These are phyloP conservation scores for Rhea americana DNA, from an alignment of 2,113 vertebrate genomes.

Conservation along the genomic window DNA sequence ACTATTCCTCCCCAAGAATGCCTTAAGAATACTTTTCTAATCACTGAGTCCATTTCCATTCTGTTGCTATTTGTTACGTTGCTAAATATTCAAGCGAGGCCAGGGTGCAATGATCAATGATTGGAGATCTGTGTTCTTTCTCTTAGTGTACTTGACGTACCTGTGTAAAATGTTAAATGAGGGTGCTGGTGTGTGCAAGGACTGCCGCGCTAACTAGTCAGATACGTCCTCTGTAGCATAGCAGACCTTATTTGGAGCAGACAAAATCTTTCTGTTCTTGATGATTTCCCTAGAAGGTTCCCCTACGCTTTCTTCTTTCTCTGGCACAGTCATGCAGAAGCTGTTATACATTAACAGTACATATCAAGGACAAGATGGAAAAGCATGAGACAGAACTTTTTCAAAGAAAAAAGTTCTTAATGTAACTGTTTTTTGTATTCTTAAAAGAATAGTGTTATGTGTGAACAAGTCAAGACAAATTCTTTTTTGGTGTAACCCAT, in stretches of 20 bases:
- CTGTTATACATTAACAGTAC: no score
- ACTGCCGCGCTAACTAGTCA: not conserved
- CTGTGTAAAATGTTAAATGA: not conserved
- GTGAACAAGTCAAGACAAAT: not conserved
- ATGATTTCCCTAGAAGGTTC: not conserved
- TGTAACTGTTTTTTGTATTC: not conserved
- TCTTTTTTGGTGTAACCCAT: not conserved
- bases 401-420: not conserved
- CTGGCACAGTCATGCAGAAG: not conserved
- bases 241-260: fast-evolving
- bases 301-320: fast-evolving
- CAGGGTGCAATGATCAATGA: not conserved
- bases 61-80: not conserved
- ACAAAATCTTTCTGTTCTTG: not conserved
- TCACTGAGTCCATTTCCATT: not conserved
- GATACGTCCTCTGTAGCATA: not conserved
- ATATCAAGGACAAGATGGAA: not conserved
- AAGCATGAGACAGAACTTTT: not conserved
- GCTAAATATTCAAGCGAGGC: fast-evolving
- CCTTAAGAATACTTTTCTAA: not conserved
- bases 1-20: not conserved
- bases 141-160: not conserved
- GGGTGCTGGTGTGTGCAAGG: fast-evolving
- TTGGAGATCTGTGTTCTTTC: not conserved
- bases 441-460: not conserved